These are phyloP conservation scores for Himalopsyche phryganea DNA, from an alignment of 1,140 invertebrate species.

Conservation along the genomic window DNA sequence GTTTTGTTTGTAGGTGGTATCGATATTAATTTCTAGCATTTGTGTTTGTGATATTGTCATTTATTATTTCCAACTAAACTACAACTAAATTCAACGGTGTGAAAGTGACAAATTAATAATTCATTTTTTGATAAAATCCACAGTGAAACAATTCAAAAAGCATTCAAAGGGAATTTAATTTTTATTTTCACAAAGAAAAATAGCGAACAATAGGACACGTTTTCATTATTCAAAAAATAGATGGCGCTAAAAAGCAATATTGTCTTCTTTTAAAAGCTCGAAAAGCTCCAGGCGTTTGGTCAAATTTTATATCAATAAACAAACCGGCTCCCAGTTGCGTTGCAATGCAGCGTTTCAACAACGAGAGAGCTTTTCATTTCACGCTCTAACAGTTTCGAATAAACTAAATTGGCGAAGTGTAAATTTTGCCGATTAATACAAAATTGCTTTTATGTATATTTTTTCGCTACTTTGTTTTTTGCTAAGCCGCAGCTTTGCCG, in stretches of 20 bases:
- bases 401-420: conserved; percentile 28
- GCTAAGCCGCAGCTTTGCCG: too few species aligned
- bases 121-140: too few species aligned
- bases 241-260: neutral
- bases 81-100: too few species aligned
- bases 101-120: too few species aligned
- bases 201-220: neutral
- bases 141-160: too few species aligned
- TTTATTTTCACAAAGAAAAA: too few species aligned
- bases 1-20: too few species aligned
- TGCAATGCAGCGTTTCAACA: neutral
- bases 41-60: too few species aligned
- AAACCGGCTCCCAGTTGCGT: neutral
- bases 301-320: neutral
- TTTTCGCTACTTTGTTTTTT: too few species aligned
- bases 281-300: neutral
- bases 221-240: neutral
- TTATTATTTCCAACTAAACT: too few species aligned
- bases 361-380: conserved; percentile 18
- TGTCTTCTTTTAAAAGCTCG: neutral
- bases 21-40: too few species aligned
- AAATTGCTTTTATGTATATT: neutral
- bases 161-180: too few species aligned
- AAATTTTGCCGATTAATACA: conserved; percentile 30
- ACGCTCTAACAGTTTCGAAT: conserved; percentile 21